Conservation (phyloP, 2,888 invertebrate species). For the Carpatolechia fugitivella region DNA sequence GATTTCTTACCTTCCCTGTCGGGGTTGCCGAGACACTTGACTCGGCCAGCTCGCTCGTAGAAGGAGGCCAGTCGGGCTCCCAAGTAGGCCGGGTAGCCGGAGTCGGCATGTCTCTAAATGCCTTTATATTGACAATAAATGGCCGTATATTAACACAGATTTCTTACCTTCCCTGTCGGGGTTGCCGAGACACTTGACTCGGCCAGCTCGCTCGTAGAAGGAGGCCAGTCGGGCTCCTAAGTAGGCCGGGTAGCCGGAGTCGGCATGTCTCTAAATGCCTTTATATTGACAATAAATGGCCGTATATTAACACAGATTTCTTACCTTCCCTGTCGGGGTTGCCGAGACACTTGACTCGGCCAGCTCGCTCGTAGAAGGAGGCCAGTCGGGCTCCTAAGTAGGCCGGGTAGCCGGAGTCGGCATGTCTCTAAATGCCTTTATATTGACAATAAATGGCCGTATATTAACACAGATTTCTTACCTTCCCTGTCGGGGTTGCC, state of each 20-base stretch:
- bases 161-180: constrained; percentile 92
- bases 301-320: no score
- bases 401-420: constrained; percentile 98
- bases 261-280: constrained; percentile 99
- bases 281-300: no score
- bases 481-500: constrained; percentile 98
- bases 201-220: constrained; percentile 99
- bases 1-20: constrained; percentile 92
- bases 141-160: no score
- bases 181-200: constrained; percentile 98
- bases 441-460: no score
- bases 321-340: constrained; percentile 96
- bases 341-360: constrained; percentile 97
- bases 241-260: constrained; percentile 99
- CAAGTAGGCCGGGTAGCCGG: constrained; percentile 99
- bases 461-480: no score
- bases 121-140: no score
- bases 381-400: constrained; percentile 99
- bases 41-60: constrained; percentile 99
- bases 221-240: constrained; percentile 98
- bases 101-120: constrained; percentile 99
- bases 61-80: constrained; percentile 99
- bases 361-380: constrained; percentile 99
- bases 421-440: no score
- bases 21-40: constrained; percentile 98